Percentiles rank a stretch among this genome's conserved stretches.
phyloP scores from a whole-genome alignment of 2,797 vertebrate genomes.

The Acanthiza pusilla region DNA sequence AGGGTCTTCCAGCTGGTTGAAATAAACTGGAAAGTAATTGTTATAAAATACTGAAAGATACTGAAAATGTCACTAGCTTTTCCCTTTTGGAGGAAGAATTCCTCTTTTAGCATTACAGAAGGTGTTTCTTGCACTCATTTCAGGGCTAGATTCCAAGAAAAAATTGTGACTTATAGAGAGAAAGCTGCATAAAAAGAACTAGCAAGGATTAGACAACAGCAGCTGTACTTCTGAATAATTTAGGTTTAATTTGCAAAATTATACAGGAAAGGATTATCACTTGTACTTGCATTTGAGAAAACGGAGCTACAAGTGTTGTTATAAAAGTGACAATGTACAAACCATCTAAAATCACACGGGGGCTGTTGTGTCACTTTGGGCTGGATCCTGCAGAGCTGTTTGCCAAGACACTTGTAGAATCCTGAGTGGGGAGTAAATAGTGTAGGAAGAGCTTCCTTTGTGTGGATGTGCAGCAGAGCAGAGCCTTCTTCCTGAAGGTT shows the following conservation, averaged over 20 bases:
- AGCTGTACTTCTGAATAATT: conserved; percentile 52
- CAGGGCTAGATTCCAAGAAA: not conserved
- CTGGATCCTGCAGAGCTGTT: not conserved
- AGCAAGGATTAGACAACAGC: conserved; percentile 23
- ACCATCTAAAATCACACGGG: not conserved
- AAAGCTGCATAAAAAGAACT: conserved; percentile 11
- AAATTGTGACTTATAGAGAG: not conserved
- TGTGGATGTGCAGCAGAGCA: not conserved
- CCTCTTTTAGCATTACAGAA: not conserved
- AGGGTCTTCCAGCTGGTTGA: not conserved
- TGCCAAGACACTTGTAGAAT: not conserved
- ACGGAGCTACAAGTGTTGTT: conserved; percentile 3
- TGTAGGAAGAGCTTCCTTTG: not conserved
- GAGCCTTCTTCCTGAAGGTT: not conserved
- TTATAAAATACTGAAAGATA: not conserved
- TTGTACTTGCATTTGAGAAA: conserved; percentile 5
- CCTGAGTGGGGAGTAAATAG: not conserved
- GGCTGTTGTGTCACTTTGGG: not conserved
- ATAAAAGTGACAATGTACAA: not conserved
- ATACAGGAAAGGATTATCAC: not conserved
- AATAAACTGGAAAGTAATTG: not conserved
- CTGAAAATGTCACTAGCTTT: not conserved
- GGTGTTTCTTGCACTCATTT: not conserved
- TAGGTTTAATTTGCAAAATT: conserved; percentile 39
- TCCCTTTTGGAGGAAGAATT: not conserved